Evolutionary conservation across 1,140 invertebrate species (phyloP).

Genomic region (Limonius californicus): DNA sequence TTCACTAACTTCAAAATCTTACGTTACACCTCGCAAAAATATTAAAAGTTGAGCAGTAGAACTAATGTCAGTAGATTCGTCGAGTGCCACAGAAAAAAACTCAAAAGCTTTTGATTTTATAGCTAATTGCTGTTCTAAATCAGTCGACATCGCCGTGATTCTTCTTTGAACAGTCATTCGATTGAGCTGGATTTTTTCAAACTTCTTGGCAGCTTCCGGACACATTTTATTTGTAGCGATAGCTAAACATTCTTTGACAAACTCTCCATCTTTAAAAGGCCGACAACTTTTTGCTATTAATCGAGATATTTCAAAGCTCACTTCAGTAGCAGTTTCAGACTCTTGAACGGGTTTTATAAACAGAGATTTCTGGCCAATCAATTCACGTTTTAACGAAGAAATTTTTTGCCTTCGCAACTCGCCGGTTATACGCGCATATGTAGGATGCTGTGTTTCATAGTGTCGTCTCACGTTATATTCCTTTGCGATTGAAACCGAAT

Average conservation of each 20-base stretch:
- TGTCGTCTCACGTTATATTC: constrained; percentile 22
- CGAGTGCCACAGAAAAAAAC: constrained; percentile 37
- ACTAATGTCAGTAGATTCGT: constrained; percentile 30
- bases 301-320: constrained; percentile 31
- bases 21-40: constrained; percentile 34
- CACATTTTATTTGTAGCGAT: constrained; percentile 32
- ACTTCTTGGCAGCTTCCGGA: constrained; percentile 29
- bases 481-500: constrained; percentile 12
- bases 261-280: constrained; percentile 38
- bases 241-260: constrained; percentile 38
- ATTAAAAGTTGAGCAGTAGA: constrained; percentile 38
- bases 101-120: constrained; percentile 26
- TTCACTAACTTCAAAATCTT: constrained; percentile 36
- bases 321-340: constrained; percentile 21
- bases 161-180: constrained; percentile 34
- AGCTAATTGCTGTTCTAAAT: constrained; percentile 31
- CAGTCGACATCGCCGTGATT: constrained; percentile 29
- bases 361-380: constrained; percentile 15
- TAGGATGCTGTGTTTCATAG: constrained; percentile 18
- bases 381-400: constrained; percentile 9
- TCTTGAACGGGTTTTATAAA: constrained; percentile 23
- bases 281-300: constrained; percentile 35
- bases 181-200: constrained; percentile 31
- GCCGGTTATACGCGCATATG: constrained; percentile 13
- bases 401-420: constrained; percentile 18